Evolutionary conservation across 1,140 invertebrate genomes (phyloP), one percentile per base, ranked within the genome.

Genomic region (Heliconius himera): DNA sequence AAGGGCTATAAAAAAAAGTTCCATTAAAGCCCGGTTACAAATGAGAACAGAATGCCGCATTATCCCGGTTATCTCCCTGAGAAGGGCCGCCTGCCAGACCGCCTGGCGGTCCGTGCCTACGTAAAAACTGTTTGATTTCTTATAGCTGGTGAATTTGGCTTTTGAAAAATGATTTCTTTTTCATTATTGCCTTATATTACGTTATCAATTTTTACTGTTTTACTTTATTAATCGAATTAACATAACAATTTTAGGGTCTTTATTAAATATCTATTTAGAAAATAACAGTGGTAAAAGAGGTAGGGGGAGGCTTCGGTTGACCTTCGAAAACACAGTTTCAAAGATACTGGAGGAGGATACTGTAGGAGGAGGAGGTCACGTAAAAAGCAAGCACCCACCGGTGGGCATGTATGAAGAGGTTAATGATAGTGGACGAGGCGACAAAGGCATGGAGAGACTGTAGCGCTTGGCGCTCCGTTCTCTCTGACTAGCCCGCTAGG

Each of bases 11-110:
- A 85, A 89, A 89, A 36, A 91, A 92, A 92, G 85, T 88, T 89
- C 87, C 89, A 88, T 91, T 89, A 90, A 89, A 83, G 77, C 86
- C 80, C 81, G 82, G 89, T 90, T 90, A 93, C 90, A 93, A 93
- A 93, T 91, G 91, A 87, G 89, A 84, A 84, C 84, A 84, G 88
- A 88, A 87, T 84, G 83, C 74, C 46, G 72, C 79, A 84, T 89
- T 88, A 88, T 87, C 83, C 88, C 77, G 77, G 88, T 85, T 89
- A 90, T 90, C 90, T 87, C 80, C 88, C 85, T 89, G 90, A 83
- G 87, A 91, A 89, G 80, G 70, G 77, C 77, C 77, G 76, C 76
- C 76, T 77, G 81, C 80, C 73, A 74, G 56, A 70, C 38, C 13
- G 18, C 56, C 73, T 76, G 70, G 54, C 74, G 54, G 26, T 74